A percentile compares a stretch with the other conserved stretches of the same genome.
Conservation (phyloP, 2,888 invertebrate genomes). For the Tinea semifulvella region DNA sequence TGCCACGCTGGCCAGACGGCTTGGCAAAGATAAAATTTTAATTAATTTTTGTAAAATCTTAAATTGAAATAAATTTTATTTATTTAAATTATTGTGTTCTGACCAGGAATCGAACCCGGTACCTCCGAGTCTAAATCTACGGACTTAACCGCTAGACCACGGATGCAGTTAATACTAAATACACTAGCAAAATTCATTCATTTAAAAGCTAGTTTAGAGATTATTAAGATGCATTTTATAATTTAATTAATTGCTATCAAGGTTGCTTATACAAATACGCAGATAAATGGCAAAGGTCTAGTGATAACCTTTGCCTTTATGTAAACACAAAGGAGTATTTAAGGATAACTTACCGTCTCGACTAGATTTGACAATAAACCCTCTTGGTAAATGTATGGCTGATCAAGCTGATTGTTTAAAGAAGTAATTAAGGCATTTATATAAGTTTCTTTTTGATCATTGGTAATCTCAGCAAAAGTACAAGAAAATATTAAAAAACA, state of each 20-base stretch:
- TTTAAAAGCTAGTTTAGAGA: conserved; percentile 10
- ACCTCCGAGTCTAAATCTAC: too few species aligned
- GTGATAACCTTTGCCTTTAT: conserved; percentile 17
- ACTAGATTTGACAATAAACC: conserved; percentile 48
- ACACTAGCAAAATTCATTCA: not conserved
- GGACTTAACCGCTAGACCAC: not conserved
- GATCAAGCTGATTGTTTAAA: conserved; percentile 55
- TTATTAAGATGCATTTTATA: conserved; percentile 16
- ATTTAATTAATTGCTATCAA: conserved; percentile 11
- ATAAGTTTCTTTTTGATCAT: conserved; percentile 33
- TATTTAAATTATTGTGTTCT: too few species aligned
- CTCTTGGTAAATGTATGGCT: conserved; percentile 49
- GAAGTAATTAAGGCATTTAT: conserved; percentile 48
- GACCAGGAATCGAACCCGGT: too few species aligned
- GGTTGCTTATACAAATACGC: conserved; percentile 1
- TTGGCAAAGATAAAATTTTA: too few species aligned
- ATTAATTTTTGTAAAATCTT: too few species aligned
- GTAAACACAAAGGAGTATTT: conserved; percentile 15
- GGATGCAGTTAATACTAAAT: not conserved
- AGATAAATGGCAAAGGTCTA: conserved; percentile 11
- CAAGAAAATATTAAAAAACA: conserved; percentile 26
- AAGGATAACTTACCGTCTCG: conserved; percentile 49
- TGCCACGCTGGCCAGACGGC: too few species aligned
- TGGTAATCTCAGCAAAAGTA: conserved; percentile 33
- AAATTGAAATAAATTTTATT: too few species aligned